These are phyloP conservation scores for Ornithoptera alexandrae DNA, from an alignment of 2,888 invertebrate genomes.

Conservation along the genomic window DNA sequence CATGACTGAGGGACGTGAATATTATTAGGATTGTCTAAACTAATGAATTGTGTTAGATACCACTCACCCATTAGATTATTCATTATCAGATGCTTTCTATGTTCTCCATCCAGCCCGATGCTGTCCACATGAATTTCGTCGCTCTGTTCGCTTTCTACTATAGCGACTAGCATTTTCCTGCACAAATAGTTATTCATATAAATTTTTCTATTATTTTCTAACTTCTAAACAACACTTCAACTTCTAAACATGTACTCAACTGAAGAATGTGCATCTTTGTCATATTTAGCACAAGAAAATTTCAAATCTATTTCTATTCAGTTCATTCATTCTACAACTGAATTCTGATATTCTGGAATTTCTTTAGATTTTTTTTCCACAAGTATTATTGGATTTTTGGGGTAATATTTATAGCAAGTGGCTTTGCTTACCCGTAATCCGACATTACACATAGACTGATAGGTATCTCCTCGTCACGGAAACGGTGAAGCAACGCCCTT, in stretches of 20 bases:
- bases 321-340: neutral
- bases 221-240: too few species aligned
- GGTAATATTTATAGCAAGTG: neutral
- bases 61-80: slow-evolving; percentile 57
- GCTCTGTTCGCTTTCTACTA: slow-evolving; percentile 57
- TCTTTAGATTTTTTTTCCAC: neutral
- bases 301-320: neutral
- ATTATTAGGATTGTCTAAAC: too few species aligned
- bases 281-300: too few species aligned
- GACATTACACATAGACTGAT: slow-evolving; percentile 84
- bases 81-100: slow-evolving; percentile 47
- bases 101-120: slow-evolving; percentile 84
- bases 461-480: slow-evolving; percentile 81
- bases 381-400: neutral
- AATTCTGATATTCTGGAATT: neutral
- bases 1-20: too few species aligned
- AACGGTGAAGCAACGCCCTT: slow-evolving; percentile 80
- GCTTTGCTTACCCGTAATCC: slow-evolving; percentile 80
- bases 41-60: neutral
- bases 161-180: slow-evolving; percentile 84
- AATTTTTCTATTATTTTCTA: neutral
- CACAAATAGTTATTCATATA: slow-evolving; percentile 31
- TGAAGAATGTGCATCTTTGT: too few species aligned
- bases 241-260: too few species aligned
- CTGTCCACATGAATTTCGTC: slow-evolving; percentile 82